A percentile compares a stretch with the other conserved stretches of the same genome.
Evolutionary conservation across 2,113 vertebrate genomes (phyloP).

Genomic region (Lepus americanus): DNA sequence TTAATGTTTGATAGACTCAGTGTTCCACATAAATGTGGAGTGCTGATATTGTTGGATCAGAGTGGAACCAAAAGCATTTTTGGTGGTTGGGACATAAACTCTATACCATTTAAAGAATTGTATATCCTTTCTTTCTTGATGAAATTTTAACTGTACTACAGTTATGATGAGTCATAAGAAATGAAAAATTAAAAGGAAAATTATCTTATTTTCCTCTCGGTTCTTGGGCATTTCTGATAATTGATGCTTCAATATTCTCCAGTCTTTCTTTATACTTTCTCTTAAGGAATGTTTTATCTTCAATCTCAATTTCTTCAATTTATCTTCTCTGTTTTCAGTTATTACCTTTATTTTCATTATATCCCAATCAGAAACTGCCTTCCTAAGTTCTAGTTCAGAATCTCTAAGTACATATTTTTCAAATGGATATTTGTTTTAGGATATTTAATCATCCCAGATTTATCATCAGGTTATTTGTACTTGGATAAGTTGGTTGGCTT

Average conservation of each 20-base stretch:
- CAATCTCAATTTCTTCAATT: too few species aligned
- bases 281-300: neutral
- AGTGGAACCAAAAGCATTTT: neutral
- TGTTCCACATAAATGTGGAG: neutral
- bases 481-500: neutral
- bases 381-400: neutral
- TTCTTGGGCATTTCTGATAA: neutral
- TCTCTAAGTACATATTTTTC: neutral
- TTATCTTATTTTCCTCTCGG: neutral
- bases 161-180: neutral
- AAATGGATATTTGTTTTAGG: constrained; percentile 5
- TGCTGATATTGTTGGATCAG: neutral
- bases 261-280: neutral
- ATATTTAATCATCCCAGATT: neutral
- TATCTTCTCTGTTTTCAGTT: neutral
- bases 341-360: neutral
- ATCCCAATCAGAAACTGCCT: neutral
- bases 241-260: neutral
- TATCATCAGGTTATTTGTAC: neutral
- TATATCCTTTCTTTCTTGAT: neutral
- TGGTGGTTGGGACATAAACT: neutral
- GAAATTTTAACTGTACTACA: neutral
- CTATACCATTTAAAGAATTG: neutral
- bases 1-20: neutral
- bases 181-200: neutral